Evolutionary conservation across 1,140 invertebrate genomes (phyloP).

Genomic region (Heliothis subflexa): DNA sequence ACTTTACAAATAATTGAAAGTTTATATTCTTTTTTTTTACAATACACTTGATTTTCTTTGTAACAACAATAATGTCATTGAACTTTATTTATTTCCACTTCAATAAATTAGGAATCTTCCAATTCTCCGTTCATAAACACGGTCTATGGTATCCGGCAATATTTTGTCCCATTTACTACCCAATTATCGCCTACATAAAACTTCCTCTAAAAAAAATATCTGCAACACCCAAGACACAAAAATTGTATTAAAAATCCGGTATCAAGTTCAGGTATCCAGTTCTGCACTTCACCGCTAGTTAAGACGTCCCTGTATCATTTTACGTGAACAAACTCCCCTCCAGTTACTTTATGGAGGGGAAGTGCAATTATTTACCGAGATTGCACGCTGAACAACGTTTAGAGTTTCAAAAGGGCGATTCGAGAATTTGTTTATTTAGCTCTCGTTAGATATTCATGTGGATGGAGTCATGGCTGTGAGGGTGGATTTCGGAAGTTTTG

Average conservation of each 20-base stretch:
- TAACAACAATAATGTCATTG: too few relatives aligned
- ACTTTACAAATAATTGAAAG: too few relatives aligned
- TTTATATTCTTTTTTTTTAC: too few relatives aligned
- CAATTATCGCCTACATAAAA: too few relatives aligned
- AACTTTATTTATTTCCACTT: too few relatives aligned
- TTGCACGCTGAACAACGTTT: conserved; percentile 33
- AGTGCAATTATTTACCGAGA: conserved; percentile 43
- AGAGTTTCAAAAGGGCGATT: conserved; percentile 30
- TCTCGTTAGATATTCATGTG: conserved; percentile 32
- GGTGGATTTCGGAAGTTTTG: not conserved
- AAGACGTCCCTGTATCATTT: conserved; percentile 29
- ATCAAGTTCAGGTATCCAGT: conserved; percentile 16
- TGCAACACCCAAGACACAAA: not conserved
- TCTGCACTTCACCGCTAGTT: conserved; percentile 10
- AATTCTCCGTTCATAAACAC: too few relatives aligned
- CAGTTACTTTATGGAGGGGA: conserved; percentile 26
- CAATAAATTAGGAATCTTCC: too few relatives aligned
- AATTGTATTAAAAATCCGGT: not conserved
- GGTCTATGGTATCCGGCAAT: too few relatives aligned
- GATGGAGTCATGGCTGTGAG: conserved; percentile 3
- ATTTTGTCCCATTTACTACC: too few relatives aligned
- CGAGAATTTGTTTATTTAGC: conserved; percentile 35
- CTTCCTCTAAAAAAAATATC: not conserved
- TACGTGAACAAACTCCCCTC: conserved; percentile 25
- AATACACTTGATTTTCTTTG: too few relatives aligned